Conservation (phyloP, 2,888 invertebrate genomes). For the Maniola hyperantus region DNA sequence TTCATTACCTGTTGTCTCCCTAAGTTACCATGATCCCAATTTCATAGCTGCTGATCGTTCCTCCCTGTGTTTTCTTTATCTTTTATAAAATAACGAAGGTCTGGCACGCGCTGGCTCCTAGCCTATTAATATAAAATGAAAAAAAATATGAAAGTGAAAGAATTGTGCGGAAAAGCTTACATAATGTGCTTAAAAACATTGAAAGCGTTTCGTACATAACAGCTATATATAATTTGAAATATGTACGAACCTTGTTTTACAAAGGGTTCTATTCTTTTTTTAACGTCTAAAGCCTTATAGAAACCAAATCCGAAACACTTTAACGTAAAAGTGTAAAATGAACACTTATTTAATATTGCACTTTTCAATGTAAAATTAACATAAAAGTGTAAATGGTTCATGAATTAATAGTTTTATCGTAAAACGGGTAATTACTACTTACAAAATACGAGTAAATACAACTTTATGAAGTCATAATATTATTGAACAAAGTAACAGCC, state of each 20-base stretch:
- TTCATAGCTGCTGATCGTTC: too few relatives aligned
- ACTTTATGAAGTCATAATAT: not conserved
- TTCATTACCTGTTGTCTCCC: too few relatives aligned
- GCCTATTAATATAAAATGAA: constrained; percentile 20
- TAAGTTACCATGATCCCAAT: too few relatives aligned
- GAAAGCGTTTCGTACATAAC: constrained; percentile 56
- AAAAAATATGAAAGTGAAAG: constrained; percentile 26
- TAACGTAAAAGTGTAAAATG: constrained; percentile 20
- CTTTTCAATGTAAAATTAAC: constrained; percentile 12
- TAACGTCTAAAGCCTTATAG: constrained; percentile 12
- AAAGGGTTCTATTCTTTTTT: constrained; percentile 53
- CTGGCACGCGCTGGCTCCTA: too few relatives aligned
- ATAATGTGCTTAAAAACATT: constrained; percentile 33
- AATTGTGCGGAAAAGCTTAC: constrained; percentile 34
- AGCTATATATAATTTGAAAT: constrained; percentile 58
- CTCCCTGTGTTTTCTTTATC: too few relatives aligned
- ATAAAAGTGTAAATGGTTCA: not conserved
- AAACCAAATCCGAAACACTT: constrained; percentile 19
- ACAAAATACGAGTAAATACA: not conserved
- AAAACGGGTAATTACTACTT: not conserved
- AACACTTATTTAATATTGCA: not conserved
- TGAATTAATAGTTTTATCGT: not conserved
- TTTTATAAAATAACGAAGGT: too few relatives aligned
- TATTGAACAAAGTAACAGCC: too few relatives aligned
- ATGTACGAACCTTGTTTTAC: constrained; percentile 68